Evolutionary conservation across 2,888 invertebrate species (phyloP).

Genomic region (Aphodius granarius): DNA sequence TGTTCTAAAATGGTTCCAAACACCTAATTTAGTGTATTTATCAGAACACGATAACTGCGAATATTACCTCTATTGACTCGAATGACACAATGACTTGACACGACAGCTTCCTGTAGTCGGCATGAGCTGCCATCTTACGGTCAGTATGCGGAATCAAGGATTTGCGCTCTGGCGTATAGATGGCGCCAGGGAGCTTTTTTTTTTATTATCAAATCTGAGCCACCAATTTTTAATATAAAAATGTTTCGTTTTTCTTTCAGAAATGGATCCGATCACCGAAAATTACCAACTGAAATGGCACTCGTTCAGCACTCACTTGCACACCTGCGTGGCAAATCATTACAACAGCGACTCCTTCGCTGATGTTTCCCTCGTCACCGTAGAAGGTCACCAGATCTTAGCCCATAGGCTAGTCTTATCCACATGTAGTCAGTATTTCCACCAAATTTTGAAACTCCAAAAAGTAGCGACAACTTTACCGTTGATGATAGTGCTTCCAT

Average conservation of each 20-base stretch:
- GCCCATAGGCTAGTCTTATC: slow-evolving; percentile 85
- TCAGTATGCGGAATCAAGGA: no score
- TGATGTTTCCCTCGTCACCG: slow-evolving; percentile 78
- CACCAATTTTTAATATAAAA: no score
- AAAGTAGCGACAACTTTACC: slow-evolving; percentile 47
- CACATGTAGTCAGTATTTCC: slow-evolving; percentile 73
- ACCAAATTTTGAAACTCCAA: slow-evolving; percentile 57
- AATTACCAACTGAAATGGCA: slow-evolving; percentile 90
- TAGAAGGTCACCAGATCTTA: slow-evolving; percentile 77
- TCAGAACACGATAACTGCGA: no score
- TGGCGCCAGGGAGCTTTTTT: no score
- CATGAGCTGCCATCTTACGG: no score
- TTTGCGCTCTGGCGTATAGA: no score
- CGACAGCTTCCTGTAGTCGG: no score
- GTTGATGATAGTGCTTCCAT: slow-evolving; percentile 74
- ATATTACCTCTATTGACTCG: no score
- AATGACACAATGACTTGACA: no score
- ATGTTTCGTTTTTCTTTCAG: slow-evolving; percentile 30
- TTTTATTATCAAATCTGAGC: no score
- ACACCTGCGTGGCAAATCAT: slow-evolving; percentile 75
- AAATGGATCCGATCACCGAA: slow-evolving; percentile 63
- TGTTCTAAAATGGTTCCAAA: not conserved
- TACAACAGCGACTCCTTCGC: slow-evolving; percentile 78
- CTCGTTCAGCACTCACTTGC: slow-evolving; percentile 80
- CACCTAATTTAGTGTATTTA: not conserved